phyloP scores from a whole-genome alignment of 2,113 vertebrate species.

The Opisthocomus hoazin region DNA sequence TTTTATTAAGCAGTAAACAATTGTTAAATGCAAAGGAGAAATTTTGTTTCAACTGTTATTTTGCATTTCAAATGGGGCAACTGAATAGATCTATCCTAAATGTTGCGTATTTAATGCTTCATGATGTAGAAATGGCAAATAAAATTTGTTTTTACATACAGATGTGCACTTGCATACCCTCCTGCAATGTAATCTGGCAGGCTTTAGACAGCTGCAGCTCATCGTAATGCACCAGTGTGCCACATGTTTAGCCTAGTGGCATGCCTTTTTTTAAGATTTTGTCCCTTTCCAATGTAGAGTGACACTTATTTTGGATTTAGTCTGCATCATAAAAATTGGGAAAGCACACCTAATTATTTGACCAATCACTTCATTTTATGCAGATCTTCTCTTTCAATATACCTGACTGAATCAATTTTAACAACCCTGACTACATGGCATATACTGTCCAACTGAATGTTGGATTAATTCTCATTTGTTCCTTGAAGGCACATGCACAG shows the following conservation, averaged over 20 bases:
- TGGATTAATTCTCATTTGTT: not conserved
- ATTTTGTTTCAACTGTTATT: not conserved
- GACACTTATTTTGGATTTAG: not conserved
- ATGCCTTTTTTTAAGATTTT: not conserved
- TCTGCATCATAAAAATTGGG: not conserved
- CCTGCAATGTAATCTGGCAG: not conserved
- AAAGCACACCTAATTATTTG: not conserved
- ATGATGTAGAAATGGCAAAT: not conserved
- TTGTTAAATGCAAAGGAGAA: not conserved
- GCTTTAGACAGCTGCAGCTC: not conserved
- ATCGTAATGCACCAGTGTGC: not conserved
- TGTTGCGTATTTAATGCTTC: not conserved
- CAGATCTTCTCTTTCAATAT: not conserved
- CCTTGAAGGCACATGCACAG: not conserved
- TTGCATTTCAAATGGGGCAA: not conserved
- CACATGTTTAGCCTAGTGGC: not conserved
- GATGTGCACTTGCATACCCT: not conserved
- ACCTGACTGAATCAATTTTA: not conserved
- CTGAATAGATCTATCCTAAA: not conserved
- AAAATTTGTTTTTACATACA: not conserved
- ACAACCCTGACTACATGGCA: not conserved
- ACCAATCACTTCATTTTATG: not conserved
- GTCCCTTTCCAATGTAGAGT: not conserved
- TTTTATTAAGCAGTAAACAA: not conserved
- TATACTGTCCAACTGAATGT: not conserved